These are phyloP conservation scores for Lerema accius DNA, from an alignment of 1,140 invertebrate species.

Conservation along the genomic window DNA sequence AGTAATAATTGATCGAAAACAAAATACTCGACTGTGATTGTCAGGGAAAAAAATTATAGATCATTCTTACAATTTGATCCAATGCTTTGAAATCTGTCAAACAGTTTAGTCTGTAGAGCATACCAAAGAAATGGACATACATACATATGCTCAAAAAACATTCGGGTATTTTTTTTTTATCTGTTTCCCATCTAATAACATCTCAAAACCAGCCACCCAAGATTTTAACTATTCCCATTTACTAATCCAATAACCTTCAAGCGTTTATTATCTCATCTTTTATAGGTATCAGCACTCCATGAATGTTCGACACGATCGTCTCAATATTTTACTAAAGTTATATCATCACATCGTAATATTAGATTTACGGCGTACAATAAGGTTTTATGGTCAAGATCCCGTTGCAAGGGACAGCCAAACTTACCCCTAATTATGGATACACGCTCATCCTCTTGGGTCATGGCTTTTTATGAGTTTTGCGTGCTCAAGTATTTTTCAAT, in stretches of 20 bases:
- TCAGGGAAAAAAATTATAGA: no score
- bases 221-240: no score
- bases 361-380: slow-evolving; percentile 34
- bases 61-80: no score
- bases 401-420: neutral
- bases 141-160: no score
- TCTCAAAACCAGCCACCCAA: no score
- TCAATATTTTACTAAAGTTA: slow-evolving; percentile 31
- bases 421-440: slow-evolving; percentile 15
- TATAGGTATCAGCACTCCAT: neutral
- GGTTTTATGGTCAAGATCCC: slow-evolving; percentile 26
- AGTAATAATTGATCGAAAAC: no score
- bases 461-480: slow-evolving; percentile 7
- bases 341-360: slow-evolving; percentile 32
- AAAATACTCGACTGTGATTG: no score
- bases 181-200: no score
- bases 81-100: no score
- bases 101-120: no score
- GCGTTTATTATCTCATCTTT: neutral
- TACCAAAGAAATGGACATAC: no score
- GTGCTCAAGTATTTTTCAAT: slow-evolving; percentile 14
- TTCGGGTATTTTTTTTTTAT: no score
- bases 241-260: neutral
- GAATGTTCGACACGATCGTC: neutral
- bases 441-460: slow-evolving; percentile 1